Evolutionary conservation across 2,113 vertebrate genomes (phyloP), one percentile per base, ranked within the genome.

Genomic region (Sander vitreus): DNA sequence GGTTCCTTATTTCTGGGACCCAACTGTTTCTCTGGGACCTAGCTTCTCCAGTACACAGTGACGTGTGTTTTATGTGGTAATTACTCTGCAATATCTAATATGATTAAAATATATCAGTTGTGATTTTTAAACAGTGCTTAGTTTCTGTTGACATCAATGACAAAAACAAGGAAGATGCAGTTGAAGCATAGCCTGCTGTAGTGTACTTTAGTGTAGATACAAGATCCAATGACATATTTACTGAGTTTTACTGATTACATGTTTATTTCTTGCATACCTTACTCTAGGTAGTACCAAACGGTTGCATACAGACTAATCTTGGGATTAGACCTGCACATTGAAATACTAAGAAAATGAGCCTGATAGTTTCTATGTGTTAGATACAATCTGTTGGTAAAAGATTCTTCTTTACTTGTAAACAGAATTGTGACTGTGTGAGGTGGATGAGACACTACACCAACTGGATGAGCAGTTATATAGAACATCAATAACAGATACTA

Each of bases 361-460:
- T 57, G 50, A 60, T 33, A 27, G 8, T 62, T 18, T 50, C 5
- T 76, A 19, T 50, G 21, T 39, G 53, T 76, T 33, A 30, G 18
- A 27, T 45, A n/a, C 59, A 65, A 15, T 63, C 14, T 55, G 43
- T 72, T 16, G 4, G 73, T 23, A 33, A 47, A 60, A 63, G 19
- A 70, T n/a, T 76, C 36, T 27, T 21, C 55, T 39, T 54, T 10
- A 27, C 39, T 57, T 11, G 6, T 60, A 23, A 72, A 60, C 45
- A 72, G 16, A 54, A n/a, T 47, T 69, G 43, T 36, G 53, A 48
- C 53, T 60, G 21, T 59, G 69, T 48, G 72, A 81, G 67, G 83
- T 60, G 66, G 73, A 65, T 76, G 72, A 76, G 53, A 58, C 72
- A 59, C 66, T n/a, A 60, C 54, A 54, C 67, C 25, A 77, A 58